phyloP scores from a whole-genome alignment of 2,113 vertebrate genomes.

The Protobothrops flavoviridis region DNA sequence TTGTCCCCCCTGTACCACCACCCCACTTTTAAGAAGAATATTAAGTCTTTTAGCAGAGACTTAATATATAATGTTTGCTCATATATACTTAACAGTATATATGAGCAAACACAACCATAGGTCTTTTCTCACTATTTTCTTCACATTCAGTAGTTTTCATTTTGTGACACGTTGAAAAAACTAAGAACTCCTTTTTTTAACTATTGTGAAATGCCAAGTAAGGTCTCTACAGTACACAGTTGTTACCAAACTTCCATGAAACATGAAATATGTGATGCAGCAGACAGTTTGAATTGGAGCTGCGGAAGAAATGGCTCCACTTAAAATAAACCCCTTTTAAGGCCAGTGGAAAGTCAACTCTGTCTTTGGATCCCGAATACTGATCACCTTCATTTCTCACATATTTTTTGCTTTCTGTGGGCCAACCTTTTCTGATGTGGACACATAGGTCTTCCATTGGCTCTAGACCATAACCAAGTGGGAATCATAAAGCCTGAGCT shows the following conservation, averaged over 20 bases:
- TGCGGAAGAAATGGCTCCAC: not conserved
- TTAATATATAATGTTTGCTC: too few species aligned
- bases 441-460: slow-evolving; percentile 16
- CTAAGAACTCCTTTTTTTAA: slow-evolving; percentile 29
- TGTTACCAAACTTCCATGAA: slow-evolving; percentile 23
- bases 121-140: not conserved
- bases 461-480: slow-evolving; percentile 23
- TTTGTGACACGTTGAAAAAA: slow-evolving; percentile 5
- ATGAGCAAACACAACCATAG: not conserved
- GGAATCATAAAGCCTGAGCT: slow-evolving; percentile 41
- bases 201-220: slow-evolving; percentile 4
- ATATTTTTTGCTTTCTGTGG: slow-evolving; percentile 5
- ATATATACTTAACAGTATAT: slow-evolving; percentile 56
- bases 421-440: slow-evolving; percentile 12
- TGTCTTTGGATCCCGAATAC: slow-evolving; percentile 26
- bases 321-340: slow-evolving; percentile 20
- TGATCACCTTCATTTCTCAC: not conserved
- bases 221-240: not conserved
- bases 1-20: not conserved
- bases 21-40: slow-evolving; percentile 45
- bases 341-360: not conserved
- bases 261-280: slow-evolving; percentile 23
- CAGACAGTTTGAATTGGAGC: not conserved
- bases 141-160: not conserved
- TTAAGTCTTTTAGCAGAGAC: slow-evolving; percentile 33